Evolutionary conservation across 2,113 vertebrate genomes (phyloP).

Genomic region (Trogon melanurus): DNA sequence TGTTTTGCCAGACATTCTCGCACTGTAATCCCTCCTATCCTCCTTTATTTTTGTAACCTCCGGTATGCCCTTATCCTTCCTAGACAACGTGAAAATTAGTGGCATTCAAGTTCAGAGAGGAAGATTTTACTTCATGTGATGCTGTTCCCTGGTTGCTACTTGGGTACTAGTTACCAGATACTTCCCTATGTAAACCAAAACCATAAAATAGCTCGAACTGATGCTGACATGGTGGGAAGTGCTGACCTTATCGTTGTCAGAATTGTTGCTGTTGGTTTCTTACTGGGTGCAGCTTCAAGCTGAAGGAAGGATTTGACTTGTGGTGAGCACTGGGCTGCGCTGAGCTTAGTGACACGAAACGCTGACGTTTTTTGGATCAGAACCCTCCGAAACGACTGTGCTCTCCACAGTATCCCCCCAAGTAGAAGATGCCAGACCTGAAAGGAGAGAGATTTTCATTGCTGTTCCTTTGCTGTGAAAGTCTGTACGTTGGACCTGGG

Average conservation of each 20-base stretch:
- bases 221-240: neutral
- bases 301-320: neutral
- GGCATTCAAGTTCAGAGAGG: neutral
- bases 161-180: neutral
- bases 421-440: neutral
- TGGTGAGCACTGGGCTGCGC: neutral
- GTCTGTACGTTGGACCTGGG: neutral
- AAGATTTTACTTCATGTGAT: neutral
- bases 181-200: neutral
- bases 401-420: neutral
- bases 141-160: neutral
- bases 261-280: neutral
- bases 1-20: neutral
- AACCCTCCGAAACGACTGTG: neutral
- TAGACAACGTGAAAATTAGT: neutral
- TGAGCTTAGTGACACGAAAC: neutral
- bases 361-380: neutral
- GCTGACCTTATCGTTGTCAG: neutral
- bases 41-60: neutral
- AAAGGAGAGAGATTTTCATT: neutral
- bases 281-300: neutral
- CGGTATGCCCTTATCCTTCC: neutral
- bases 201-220: neutral
- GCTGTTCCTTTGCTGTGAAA: neutral
- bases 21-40: neutral